Evolutionary conservation across 1,140 invertebrate genomes (phyloP), one percentile per base, ranked within the genome.

Genomic region (Orius laevigatus): DNA sequence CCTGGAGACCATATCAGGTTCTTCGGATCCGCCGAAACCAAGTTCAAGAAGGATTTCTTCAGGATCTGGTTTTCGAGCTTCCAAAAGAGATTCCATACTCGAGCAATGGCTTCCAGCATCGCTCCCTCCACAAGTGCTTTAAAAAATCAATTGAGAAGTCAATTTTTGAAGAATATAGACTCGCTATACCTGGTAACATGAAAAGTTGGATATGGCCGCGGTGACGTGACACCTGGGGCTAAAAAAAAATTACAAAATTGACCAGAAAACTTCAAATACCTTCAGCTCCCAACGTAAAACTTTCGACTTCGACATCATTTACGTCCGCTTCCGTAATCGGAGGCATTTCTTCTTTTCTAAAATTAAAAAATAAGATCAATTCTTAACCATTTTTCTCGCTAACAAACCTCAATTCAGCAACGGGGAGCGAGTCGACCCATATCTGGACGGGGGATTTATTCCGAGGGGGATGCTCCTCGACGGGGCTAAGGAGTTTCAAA

Each of bases 41-140:
- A 81, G 65, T 38, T 72, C 74, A 15, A 83, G 55, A 3, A 85
- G 61, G 20, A 84, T 72, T 38, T 79, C 78, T 62, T 84, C 79
- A 1, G 81, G 81, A 66, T 85, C 80, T 3, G 79, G 75, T 57
- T 70, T 73, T 46, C 81, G 66, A 6, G 76, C 65, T 54, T 82
- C 81, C 50, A 85, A 60, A 38, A 83, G 46, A 59, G 79, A 81
- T 59, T 84, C 75, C 10, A 84, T 76, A 58, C 78, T 81, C 43
- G 76, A 79, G 51, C 76, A 78, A 49, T 78, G 73, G 60, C 80
- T 82, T 25, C 74, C 78, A 12, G 59, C 60, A 52, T 69, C 58
- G 18, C 51, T 53, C 18, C 48, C 48, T n/a, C 48, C 48, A 18
- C 44, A 46, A 15, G 36, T 39, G n/a, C 49, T 36, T 11, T 9